Base-by-base conservation (phyloP, 2,113 vertebrate genomes). In the Camelus bactrianus region DNA sequence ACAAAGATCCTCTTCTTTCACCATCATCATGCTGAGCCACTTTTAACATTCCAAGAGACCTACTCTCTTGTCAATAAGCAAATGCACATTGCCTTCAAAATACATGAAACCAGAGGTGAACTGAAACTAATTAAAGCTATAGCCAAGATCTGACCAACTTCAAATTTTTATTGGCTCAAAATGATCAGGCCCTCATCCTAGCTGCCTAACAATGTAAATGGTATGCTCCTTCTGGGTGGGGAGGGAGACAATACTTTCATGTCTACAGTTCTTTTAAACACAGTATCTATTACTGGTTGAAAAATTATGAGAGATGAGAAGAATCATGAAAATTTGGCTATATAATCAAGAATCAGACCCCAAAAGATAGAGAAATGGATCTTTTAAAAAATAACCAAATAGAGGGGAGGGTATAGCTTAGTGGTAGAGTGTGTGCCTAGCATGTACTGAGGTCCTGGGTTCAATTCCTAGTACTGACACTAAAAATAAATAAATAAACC, bases 341-440 rank as follows among this genome's bases (percentile, higher is more conserved):
- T 48, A 92, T 50, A 50, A 26, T 79, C 38, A 76, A 88, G 69
- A 20, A n/a, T 50, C 22, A 88, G 46, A 88, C 12, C 50, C 52
- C 14, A 10, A 87, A 87, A 91, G 32, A 93, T 38, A 20, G 46
- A 60, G 42, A 94, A 65, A 50, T 1, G 35, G 32, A 60, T 46
- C 58, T 87, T 91, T 77, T 19, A 75, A 95, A 84, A 76, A 70
- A 38, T 35, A 96, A 89, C n/a, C 48, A 88, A 65, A 30, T 16
- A 52, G 17, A 42, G 38, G 38, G 38, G 38, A 42, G 38, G 38
- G 38, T 42, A 42, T 42, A 42, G 38, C 38, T 42, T 42, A 42
- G 38, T 42, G 38, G 38, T 42, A 42, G 38, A 42, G 38, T 42
- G 38, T 42, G 38, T 42, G 38, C 38, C 5, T 42, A 42, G 38